Percentiles rank a stretch among this genome's conserved stretches.
These are phyloP conservation scores for Equus przewalskii DNA, from an alignment of 2,113 vertebrate genomes.

Conservation along the genomic window DNA sequence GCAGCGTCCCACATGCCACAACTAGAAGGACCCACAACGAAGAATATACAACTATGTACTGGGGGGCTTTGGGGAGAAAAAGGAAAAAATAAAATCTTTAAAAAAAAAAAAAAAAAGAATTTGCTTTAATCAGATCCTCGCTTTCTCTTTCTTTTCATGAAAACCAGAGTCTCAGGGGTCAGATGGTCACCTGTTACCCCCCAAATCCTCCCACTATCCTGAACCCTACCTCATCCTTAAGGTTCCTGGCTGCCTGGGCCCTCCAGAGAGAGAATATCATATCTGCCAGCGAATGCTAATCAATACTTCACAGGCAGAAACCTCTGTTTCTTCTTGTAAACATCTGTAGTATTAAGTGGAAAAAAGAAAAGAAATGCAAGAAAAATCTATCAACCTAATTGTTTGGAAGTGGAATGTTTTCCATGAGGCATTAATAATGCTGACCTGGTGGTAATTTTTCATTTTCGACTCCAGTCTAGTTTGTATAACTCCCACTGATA, in stretches of 20 bases:
- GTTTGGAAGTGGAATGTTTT: slow-evolving; percentile 52
- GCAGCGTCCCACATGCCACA: no score
- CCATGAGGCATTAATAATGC: slow-evolving; percentile 18
- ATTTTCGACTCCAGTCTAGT: background rate
- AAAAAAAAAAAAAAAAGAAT: no score
- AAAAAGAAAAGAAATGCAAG: slow-evolving; percentile 49
- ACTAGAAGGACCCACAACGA: background rate
- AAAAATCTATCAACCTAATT: slow-evolving; percentile 63
- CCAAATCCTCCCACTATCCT: background rate
- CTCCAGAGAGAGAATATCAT: background rate
- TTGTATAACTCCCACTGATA: background rate
- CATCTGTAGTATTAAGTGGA: background rate
- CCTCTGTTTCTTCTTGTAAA: slow-evolving; percentile 37
- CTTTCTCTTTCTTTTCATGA: slow-evolving; percentile 13
- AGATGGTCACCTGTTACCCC: background rate
- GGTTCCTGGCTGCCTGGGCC: background rate
- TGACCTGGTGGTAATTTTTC: slow-evolving; percentile 18
- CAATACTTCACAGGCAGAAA: background rate
- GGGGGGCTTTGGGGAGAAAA: no score
- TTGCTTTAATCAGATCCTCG: background rate
- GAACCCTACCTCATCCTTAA: background rate
- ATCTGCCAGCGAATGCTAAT: background rate
- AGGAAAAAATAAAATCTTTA: no score
- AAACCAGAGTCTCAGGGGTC: background rate
- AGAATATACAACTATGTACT: no score